Conservation (phyloP, 1,140 invertebrate genomes). For the Anagrus nilaparvatae region DNA sequence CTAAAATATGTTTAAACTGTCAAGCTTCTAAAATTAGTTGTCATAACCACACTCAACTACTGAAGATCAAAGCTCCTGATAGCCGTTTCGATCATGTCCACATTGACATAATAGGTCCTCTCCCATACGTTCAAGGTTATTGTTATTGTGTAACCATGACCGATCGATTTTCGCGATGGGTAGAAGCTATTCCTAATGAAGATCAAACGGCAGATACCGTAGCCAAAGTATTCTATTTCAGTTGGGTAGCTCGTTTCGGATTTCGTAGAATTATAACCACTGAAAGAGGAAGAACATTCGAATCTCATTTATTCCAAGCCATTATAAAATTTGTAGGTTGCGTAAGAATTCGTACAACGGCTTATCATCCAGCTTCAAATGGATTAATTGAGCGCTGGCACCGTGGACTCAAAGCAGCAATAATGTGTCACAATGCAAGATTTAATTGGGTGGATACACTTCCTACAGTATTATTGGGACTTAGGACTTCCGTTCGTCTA, state of each 20-base stretch:
- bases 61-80: conserved; percentile 7
- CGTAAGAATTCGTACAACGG: background rate
- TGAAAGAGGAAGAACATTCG: background rate
- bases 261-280: background rate
- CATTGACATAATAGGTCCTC: conserved; percentile 35
- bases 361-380: too few species aligned
- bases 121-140: conserved; percentile 26
- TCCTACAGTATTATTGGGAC: background rate
- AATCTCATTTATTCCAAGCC: background rate
- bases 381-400: too few species aligned
- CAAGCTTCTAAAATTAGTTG: conserved; percentile 14
- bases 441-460: background rate
- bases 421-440: background rate
- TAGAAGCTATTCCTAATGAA: background rate
- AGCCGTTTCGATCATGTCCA: conserved; percentile 30
- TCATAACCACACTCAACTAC: background rate
- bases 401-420: background rate
- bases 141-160: conserved; percentile 12
- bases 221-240: background rate
- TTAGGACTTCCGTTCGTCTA: too few species aligned
- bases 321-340: background rate
- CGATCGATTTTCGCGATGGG: conserved; percentile 1
- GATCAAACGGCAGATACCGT: background rate
- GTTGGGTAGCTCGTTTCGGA: background rate
- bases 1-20: conserved; percentile 14